These are phyloP conservation scores for Chroicocephalus ridibundus DNA, from an alignment of 2,113 vertebrate species.

Conservation along the genomic window DNA sequence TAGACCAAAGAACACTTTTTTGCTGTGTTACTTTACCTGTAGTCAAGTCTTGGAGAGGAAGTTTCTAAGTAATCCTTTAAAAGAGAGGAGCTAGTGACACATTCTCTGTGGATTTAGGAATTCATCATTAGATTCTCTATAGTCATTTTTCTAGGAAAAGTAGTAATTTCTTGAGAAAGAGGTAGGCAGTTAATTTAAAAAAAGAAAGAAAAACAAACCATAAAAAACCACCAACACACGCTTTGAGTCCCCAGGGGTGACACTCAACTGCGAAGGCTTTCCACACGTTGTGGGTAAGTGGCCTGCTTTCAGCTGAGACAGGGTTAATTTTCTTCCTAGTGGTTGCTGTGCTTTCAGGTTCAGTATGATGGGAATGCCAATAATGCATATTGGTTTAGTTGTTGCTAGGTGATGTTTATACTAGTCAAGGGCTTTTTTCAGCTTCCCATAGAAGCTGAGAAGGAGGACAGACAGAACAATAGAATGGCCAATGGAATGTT, in stretches of 20 bases:
- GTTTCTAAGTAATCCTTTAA: neutral
- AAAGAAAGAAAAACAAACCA: neutral
- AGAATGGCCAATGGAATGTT: neutral
- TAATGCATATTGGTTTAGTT: neutral
- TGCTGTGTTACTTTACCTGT: neutral
- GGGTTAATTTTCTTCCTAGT: neutral
- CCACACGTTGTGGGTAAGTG: rapidly evolving
- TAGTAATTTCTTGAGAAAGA: neutral
- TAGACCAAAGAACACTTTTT: neutral
- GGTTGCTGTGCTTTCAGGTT: neutral
- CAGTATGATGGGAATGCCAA: neutral
- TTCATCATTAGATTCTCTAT: neutral
- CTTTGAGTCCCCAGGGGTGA: neutral
- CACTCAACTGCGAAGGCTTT: neutral
- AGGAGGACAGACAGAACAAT: neutral
- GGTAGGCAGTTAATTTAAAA: neutral
- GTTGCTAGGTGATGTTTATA: neutral
- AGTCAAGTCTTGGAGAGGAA: neutral
- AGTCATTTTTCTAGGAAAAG: neutral
- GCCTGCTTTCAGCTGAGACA: neutral
- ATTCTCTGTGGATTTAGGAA: neutral
- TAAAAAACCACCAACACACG: rapidly evolving
- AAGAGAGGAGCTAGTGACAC: neutral
- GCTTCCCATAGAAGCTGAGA: neutral
- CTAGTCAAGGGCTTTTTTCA: neutral